phyloP scores from a whole-genome alignment of 2,888 invertebrate genomes.

The Dicyrtomina minuta region DNA sequence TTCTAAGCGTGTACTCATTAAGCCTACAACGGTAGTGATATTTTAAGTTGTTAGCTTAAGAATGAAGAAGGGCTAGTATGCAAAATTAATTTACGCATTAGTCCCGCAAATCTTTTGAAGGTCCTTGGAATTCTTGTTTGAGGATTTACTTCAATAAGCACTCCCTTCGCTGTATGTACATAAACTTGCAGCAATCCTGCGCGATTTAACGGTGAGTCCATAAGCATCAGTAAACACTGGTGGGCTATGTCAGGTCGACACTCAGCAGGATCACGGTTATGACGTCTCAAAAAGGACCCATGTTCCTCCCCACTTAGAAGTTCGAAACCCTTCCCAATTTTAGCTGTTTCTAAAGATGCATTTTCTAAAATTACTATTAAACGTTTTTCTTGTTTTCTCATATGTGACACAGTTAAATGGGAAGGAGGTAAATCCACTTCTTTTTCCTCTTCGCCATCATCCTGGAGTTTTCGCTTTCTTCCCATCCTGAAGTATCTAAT shows the following conservation, averaged over 20 bases:
- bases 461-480: constrained; percentile 62
- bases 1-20: too few species aligned
- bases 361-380: constrained; percentile 89
- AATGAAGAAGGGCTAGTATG: too few species aligned
- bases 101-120: constrained; percentile 92
- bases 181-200: constrained; percentile 96
- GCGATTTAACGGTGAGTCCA: constrained; percentile 95
- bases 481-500: constrained; percentile 59
- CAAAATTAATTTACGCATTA: constrained; percentile 75
- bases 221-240: constrained; percentile 94
- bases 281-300: constrained; percentile 76
- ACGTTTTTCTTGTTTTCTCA: constrained; percentile 82
- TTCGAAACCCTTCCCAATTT: constrained; percentile 87
- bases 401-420: constrained; percentile 74
- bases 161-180: constrained; percentile 86
- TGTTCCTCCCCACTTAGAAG: constrained; percentile 94
- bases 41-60: too few species aligned
- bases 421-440: constrained; percentile 73
- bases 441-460: constrained; percentile 64
- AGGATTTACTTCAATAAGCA: constrained; percentile 92
- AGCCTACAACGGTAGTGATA: too few species aligned
- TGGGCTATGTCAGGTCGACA: constrained; percentile 97
- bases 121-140: constrained; percentile 96
- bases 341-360: constrained; percentile 93
- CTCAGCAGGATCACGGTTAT: constrained; percentile 80